Percentiles rank a stretch among this genome's conserved stretches.
Evolutionary conservation across 2,797 vertebrate species (phyloP).

Genomic region (Lacerta agilis): DNA sequence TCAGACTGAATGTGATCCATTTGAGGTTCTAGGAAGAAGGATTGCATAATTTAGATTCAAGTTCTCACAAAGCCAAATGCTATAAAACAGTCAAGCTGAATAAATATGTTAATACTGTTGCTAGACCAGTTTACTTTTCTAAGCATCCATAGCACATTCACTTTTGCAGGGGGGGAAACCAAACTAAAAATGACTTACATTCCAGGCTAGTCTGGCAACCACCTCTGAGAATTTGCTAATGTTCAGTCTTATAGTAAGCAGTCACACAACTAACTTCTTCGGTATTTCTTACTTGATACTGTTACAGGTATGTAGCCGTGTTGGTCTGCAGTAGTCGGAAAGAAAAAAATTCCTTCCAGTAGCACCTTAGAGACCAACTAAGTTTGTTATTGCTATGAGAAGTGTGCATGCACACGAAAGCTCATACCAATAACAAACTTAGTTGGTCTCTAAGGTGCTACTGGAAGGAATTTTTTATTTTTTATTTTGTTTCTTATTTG

Average conservation of each 20-base stretch:
- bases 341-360: too few relatives aligned
- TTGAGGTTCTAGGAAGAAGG: slow-evolving; percentile 75
- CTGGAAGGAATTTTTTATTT: too few relatives aligned
- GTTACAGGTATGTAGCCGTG: too few relatives aligned
- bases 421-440: too few relatives aligned
- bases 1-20: slow-evolving; percentile 79
- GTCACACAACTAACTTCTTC: not conserved
- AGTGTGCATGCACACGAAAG: too few relatives aligned
- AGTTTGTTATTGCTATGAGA: too few relatives aligned
- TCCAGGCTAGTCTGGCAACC: not conserved
- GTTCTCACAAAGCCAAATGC: slow-evolving; percentile 17
- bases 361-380: too few relatives aligned
- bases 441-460: too few relatives aligned
- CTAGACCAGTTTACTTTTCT: not conserved
- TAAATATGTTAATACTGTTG: not conserved
- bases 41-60: slow-evolving; percentile 55
- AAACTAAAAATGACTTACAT: not conserved
- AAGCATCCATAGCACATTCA: not conserved
- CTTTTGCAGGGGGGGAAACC: not conserved
- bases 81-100: not conserved
- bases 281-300: not conserved
- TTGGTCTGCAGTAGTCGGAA: too few relatives aligned
- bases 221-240: not conserved
- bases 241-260: not conserved
- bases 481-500: not conserved